Conservation (phyloP, 2,113 vertebrate genomes). For the Oreochromis spilurus region DNA sequence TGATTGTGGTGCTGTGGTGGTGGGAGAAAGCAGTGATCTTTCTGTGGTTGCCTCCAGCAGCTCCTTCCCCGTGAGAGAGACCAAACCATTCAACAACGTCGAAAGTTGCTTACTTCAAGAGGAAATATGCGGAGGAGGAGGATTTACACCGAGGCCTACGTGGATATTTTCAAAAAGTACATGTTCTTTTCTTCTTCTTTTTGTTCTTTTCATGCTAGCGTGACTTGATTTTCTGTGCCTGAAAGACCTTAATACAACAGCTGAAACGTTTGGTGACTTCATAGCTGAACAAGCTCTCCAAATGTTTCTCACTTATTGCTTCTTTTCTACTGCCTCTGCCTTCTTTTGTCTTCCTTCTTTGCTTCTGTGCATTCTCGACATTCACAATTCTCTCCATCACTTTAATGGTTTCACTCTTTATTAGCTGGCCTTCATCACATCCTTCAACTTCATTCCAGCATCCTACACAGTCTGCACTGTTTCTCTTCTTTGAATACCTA, state of each 20-base stretch:
- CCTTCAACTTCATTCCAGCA: accelerated
- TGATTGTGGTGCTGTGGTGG: neutral
- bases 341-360: neutral
- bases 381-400: neutral
- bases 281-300: neutral
- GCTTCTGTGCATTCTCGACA: neutral
- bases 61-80: conserved; percentile 49
- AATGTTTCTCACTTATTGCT: neutral
- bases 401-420: neutral
- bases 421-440: neutral
- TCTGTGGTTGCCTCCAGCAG: conserved; percentile 7
- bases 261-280: neutral
- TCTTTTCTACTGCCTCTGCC: neutral
- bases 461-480: neutral
- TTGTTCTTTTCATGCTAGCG: neutral
- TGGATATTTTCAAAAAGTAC: conserved; percentile 95
- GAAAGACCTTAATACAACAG: neutral
- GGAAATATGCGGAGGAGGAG: conserved; percentile 99
- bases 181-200: neutral
- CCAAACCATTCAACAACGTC: conserved; percentile 88
- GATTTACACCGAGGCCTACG: conserved; percentile 90
- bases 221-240: neutral
- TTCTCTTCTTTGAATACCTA: neutral
- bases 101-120: conserved; percentile 99
- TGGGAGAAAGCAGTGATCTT: neutral